Evolutionary conservation across 2,888 invertebrate species (phyloP).

Genomic region (Agrochola circellaris): DNA sequence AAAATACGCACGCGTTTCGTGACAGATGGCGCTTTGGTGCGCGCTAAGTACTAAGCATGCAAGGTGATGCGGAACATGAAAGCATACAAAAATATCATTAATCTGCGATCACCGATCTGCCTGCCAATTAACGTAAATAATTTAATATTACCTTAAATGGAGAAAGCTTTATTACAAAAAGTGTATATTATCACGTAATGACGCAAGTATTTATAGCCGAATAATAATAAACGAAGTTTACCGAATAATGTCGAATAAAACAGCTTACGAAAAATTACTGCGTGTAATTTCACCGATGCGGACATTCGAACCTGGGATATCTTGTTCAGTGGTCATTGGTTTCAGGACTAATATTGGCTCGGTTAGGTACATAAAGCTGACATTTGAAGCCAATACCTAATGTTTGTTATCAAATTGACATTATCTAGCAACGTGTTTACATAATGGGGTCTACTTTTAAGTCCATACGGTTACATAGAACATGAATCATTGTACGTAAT

Average conservation of each 20-base stretch:
- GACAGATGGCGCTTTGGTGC: slow-evolving; percentile 24
- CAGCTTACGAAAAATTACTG: neutral
- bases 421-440: slow-evolving; percentile 29
- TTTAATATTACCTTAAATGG: neutral
- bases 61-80: slow-evolving; percentile 16
- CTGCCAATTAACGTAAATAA: slow-evolving; percentile 21
- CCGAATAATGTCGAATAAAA: neutral
- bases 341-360: slow-evolving; percentile 45
- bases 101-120: slow-evolving; percentile 18
- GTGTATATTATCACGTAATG: neutral
- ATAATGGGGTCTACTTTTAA: slow-evolving; percentile 14
- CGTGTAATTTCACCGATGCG: neutral
- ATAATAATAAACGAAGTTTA: too few species aligned
- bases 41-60: slow-evolving; percentile 21
- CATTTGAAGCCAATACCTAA: slow-evolving; percentile 29
- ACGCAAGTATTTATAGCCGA: neutral
- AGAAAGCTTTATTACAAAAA: neutral
- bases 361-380: slow-evolving; percentile 32
- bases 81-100: slow-evolving; percentile 37
- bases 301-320: neutral
- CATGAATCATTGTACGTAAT: slow-evolving; percentile 25
- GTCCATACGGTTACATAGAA: neutral
- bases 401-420: slow-evolving; percentile 27
- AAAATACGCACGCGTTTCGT: neutral
- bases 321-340: slow-evolving; percentile 24